phyloP scores from a whole-genome alignment of 2,797 vertebrate species.

The Phoeniculus purpureus region DNA sequence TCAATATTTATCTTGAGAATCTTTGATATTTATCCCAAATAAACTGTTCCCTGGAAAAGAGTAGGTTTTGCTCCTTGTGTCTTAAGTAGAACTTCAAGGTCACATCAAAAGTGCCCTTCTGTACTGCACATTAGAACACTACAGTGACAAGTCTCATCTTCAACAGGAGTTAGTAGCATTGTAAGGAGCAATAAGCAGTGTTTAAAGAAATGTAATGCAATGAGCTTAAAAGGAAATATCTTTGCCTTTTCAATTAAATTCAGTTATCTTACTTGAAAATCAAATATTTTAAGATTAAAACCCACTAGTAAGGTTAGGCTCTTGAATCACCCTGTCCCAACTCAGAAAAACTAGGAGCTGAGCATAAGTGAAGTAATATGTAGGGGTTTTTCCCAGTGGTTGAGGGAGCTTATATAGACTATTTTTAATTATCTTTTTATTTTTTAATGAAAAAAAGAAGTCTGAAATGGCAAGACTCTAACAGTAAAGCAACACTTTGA shows the following conservation, averaged over 20 bases:
- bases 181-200: neutral
- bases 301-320: neutral
- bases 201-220: neutral
- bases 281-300: neutral
- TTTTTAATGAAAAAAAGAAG: accelerated
- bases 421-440: neutral
- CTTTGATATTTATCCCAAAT: neutral
- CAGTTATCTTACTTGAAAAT: neutral
- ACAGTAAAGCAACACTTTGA: neutral
- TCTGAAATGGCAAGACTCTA: neutral
- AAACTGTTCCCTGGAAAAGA: neutral
- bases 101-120: neutral
- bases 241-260: neutral
- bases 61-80: neutral
- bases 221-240: neutral
- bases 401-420: neutral
- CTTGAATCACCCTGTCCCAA: neutral
- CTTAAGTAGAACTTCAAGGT: neutral
- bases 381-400: accelerated
- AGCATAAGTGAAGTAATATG: neutral
- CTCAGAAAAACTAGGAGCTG: neutral
- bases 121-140: neutral
- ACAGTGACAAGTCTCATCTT: neutral
- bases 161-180: neutral
- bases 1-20: neutral